These are phyloP conservation scores for Galeopterus variegatus DNA, from an alignment of 2,113 vertebrate species.

Conservation along the genomic window DNA sequence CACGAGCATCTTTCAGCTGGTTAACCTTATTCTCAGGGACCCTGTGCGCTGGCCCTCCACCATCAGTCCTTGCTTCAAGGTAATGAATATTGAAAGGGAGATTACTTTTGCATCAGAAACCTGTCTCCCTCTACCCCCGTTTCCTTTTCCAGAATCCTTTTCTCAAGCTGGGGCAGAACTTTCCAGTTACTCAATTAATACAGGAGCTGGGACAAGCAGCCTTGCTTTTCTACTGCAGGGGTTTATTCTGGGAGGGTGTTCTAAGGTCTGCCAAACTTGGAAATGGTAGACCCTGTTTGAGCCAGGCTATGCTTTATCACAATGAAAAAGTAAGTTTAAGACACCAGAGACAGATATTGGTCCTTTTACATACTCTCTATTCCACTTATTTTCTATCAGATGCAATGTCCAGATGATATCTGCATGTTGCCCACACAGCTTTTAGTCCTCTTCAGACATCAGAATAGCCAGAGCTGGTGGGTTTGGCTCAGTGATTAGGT, in stretches of 20 bases:
- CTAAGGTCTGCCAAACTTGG: not conserved
- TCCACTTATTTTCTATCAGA: not conserved
- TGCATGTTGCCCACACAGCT: not conserved
- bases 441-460: not conserved
- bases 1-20: slow-evolving; percentile 97
- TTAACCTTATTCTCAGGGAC: slow-evolving; percentile 95
- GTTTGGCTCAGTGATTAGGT: not conserved
- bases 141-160: slow-evolving; percentile 38
- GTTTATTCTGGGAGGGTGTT: not conserved
- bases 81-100: slow-evolving; percentile 74
- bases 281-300: not conserved
- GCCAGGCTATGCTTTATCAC: not conserved
- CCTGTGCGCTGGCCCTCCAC: slow-evolving; percentile 94
- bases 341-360: not conserved
- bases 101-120: not conserved
- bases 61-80: slow-evolving; percentile 94
- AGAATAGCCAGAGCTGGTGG: not conserved
- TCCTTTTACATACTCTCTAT: not conserved
- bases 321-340: not conserved
- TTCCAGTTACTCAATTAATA: not conserved
- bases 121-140: not conserved
- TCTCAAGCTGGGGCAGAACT: not conserved
- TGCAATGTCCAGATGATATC: not conserved
- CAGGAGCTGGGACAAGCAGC: not conserved
- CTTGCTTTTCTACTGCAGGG: slow-evolving; percentile 29